Evolutionary conservation across 2,797 vertebrate genomes (phyloP).

Genomic region (Neosilurus mollespiculum): DNA sequence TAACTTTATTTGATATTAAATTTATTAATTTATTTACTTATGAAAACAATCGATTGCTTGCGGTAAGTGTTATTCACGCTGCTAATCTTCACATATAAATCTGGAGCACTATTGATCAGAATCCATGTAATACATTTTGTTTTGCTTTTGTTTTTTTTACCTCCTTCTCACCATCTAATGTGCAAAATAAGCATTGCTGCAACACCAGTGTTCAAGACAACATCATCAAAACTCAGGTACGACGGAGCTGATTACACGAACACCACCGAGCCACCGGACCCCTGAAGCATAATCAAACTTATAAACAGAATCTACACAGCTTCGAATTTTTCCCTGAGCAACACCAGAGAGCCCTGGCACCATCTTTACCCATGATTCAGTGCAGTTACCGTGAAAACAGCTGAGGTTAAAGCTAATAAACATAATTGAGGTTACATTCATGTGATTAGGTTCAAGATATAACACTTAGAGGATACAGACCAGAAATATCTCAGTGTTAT

Average conservation of each 20-base stretch:
- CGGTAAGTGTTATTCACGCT: constrained; percentile 93
- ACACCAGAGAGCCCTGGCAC: neutral
- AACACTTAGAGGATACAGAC: neutral
- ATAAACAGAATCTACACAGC: constrained; percentile 65
- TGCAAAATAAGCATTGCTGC: constrained; percentile 91
- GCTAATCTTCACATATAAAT: constrained; percentile 93
- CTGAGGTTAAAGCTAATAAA: neutral
- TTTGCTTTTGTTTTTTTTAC: constrained; percentile 53
- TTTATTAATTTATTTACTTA: constrained; percentile 52
- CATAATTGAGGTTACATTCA: neutral
- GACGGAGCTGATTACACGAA: constrained; percentile 91
- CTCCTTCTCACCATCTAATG: constrained; percentile 61
- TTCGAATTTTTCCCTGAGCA: constrained; percentile 43
- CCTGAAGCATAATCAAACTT: constrained; percentile 74
- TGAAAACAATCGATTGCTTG: constrained; percentile 87
- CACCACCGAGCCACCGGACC: constrained; percentile 76
- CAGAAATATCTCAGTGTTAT: neutral
- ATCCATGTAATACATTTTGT: constrained; percentile 86
- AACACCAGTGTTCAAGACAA: constrained; percentile 83
- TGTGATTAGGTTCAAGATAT: neutral
- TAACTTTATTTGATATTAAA: too few species aligned
- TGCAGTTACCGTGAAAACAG: neutral
- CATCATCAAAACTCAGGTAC: constrained; percentile 88
- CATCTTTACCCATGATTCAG: neutral
- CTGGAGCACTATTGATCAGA: constrained; percentile 87